phyloP scores from a whole-genome alignment of 2,888 invertebrate genomes.

The Drosophila nigricruria region DNA sequence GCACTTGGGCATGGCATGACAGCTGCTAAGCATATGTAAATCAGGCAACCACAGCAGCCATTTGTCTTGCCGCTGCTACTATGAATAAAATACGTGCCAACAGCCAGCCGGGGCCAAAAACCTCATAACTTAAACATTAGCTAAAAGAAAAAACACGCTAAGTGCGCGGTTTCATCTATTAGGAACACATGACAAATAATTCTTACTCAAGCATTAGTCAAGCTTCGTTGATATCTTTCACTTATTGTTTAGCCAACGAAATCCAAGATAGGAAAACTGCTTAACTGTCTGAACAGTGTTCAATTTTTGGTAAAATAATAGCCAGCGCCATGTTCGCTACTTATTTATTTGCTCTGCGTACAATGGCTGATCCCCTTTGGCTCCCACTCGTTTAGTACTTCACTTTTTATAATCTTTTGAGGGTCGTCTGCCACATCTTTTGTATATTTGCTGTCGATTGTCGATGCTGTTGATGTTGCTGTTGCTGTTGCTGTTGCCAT shows the following conservation, averaged over 20 bases:
- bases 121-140: slow-evolving; percentile 42
- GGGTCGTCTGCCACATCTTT: slow-evolving; percentile 66
- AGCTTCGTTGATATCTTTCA: neutral
- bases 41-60: slow-evolving; percentile 19
- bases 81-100: slow-evolving; percentile 1
- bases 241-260: slow-evolving; percentile 7
- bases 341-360: slow-evolving; percentile 8
- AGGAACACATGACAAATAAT: slow-evolving; percentile 10
- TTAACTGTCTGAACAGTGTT: slow-evolving; percentile 28
- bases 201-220: slow-evolving; percentile 9
- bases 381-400: slow-evolving; percentile 21
- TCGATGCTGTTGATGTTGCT: slow-evolving; percentile 26
- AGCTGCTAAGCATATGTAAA: slow-evolving; percentile 63
- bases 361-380: slow-evolving; percentile 11
- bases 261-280: slow-evolving; percentile 17
- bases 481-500: slow-evolving; percentile 14
- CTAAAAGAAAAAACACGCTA: neutral
- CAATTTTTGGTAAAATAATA: slow-evolving; percentile 21
- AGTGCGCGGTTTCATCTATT: slow-evolving; percentile 4
- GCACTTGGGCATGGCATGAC: slow-evolving; percentile 3
- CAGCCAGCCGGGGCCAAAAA: slow-evolving; percentile 29
- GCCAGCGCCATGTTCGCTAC: neutral
- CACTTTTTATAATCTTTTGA: slow-evolving; percentile 73
- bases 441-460: slow-evolving; percentile 63
- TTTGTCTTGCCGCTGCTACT: slow-evolving; percentile 7